Evolutionary conservation across 1,140 invertebrate genomes (phyloP).

Genomic region (Whitmania pigra): DNA sequence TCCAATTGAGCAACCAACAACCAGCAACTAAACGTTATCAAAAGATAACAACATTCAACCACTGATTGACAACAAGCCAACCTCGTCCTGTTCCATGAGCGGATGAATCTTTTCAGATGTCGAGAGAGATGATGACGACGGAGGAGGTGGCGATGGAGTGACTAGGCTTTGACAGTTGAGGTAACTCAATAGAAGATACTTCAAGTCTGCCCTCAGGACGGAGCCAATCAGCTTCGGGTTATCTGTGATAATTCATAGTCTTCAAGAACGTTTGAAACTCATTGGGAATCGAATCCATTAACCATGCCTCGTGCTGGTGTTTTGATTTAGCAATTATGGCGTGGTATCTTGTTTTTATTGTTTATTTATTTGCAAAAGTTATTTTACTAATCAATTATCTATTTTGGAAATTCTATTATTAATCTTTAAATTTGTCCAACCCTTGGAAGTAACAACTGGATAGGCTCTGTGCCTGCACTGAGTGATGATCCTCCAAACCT

Average conservation of each 20-base stretch:
- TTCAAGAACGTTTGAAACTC: no score
- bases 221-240: neutral
- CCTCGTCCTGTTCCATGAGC: no score
- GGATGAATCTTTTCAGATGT: neutral
- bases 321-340: neutral
- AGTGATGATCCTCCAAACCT: conserved; percentile 55
- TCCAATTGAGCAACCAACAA: no score
- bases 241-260: no score
- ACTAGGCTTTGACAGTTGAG: no score
- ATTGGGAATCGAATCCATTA: no score
- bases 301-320: neutral
- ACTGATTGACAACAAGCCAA: no score
- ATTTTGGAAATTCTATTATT: neutral
- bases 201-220: conserved; percentile 10
- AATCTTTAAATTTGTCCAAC: conserved; percentile 29
- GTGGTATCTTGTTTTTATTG: neutral
- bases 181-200: neutral
- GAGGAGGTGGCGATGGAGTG: neutral
- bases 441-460: conserved; percentile 74
- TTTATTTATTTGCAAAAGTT: neutral
- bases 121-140: neutral
- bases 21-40: no score
- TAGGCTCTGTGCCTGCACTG: conserved; percentile 62
- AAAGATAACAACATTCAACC: no score
- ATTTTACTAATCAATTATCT: neutral